phyloP scores from a whole-genome alignment of 2,888 invertebrate species.

The Meganola albula region DNA sequence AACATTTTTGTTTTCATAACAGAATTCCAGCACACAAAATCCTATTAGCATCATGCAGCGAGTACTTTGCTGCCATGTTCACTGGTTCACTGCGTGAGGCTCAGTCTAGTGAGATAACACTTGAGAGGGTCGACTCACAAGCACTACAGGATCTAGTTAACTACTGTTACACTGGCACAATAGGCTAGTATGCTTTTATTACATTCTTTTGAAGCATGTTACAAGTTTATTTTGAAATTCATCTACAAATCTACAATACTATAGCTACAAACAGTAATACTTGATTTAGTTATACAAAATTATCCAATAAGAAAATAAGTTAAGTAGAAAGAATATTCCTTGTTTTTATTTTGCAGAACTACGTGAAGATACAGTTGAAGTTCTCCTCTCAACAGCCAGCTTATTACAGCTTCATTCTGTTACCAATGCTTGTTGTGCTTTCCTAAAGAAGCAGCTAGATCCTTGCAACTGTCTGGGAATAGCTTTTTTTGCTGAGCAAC shows the following conservation, averaged over 20 bases:
- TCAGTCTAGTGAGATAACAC: constrained; percentile 87
- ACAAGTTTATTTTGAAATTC: no score
- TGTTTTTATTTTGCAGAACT: constrained; percentile 78
- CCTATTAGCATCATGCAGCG: constrained; percentile 93
- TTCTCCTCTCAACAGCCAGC: constrained; percentile 90
- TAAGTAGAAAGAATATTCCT: no score
- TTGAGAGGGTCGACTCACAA: constrained; percentile 91
- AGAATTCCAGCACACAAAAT: constrained; percentile 90
- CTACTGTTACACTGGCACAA: constrained; percentile 93
- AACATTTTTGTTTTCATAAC: constrained; percentile 11
- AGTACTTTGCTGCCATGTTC: constrained; percentile 98
- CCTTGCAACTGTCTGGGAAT: constrained; percentile 97
- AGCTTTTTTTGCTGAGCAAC: constrained; percentile 94
- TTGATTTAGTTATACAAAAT: no score
- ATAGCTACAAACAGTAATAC: no score
- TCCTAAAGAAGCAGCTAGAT: constrained; percentile 92
- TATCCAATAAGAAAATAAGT: no score
- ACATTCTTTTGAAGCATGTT: no score
- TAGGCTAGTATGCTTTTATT: constrained; percentile 46
- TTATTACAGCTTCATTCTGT: constrained; percentile 91
- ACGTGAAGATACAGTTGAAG: constrained; percentile 94
- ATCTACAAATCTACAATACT: no score
- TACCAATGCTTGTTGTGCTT: constrained; percentile 92
- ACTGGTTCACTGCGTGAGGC: constrained; percentile 91
- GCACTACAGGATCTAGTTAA: constrained; percentile 90